A percentile compares a stretch with the other conserved stretches of the same genome.
phyloP scores from a whole-genome alignment of 2,888 invertebrate species.

The Tinea trinotella region DNA sequence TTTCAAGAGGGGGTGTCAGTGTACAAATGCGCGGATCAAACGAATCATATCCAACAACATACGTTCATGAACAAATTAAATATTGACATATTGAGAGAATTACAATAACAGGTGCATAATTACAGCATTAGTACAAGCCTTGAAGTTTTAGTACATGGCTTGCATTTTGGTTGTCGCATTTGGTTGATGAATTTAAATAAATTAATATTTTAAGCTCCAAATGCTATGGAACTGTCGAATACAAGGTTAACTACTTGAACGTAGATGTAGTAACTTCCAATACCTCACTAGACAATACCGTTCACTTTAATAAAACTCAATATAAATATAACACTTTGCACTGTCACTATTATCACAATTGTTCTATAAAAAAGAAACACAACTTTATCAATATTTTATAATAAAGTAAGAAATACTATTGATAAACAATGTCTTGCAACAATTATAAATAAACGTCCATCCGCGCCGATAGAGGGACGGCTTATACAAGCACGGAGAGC shows the following conservation, averaged over 20 bases:
- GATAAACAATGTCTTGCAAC: slow-evolving; percentile 10
- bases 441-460: slow-evolving; percentile 21
- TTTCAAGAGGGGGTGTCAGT: not conserved
- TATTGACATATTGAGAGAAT: slow-evolving; percentile 4
- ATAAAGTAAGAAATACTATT: not conserved
- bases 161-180: slow-evolving; percentile 39
- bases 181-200: slow-evolving; percentile 44
- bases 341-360: not conserved
- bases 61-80: not conserved
- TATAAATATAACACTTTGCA: not conserved
- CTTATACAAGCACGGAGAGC: slow-evolving; percentile 40
- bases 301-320: slow-evolving; percentile 37
- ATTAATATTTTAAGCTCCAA: slow-evolving; percentile 32
- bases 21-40: not conserved
- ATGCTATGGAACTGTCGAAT: slow-evolving; percentile 29
- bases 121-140: slow-evolving; percentile 34
- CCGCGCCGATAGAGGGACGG: slow-evolving; percentile 49
- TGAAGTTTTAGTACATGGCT: slow-evolving; percentile 34
- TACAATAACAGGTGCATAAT: slow-evolving; percentile 1
- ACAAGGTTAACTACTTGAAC: slow-evolving; percentile 57
- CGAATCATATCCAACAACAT: not conserved
- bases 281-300: slow-evolving; percentile 36
- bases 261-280: slow-evolving; percentile 41
- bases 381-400: not conserved
- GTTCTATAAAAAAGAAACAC: not conserved